Percentiles rank a stretch among this genome's conserved stretches.
Conservation (phyloP, 2,888 invertebrate species). For the Lithophane leautieri region DNA sequence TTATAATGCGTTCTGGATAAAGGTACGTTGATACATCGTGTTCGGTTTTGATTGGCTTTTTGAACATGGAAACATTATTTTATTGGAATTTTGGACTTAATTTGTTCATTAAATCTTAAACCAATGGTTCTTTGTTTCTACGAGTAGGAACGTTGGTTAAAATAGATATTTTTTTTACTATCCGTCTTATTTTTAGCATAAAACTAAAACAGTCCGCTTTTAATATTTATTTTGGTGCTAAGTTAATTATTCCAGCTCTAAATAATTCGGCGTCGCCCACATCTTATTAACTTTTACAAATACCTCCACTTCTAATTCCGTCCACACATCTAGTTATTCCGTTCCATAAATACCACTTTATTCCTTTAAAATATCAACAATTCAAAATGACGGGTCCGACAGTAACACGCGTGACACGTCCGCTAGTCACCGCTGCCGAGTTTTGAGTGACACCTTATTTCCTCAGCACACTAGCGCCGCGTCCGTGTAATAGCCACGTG, state of each 20-base stretch:
- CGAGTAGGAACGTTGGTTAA: not conserved
- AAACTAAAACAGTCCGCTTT: not conserved
- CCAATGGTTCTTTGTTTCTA: not conserved
- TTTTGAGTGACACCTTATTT: conserved; percentile 86
- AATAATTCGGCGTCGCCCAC: not conserved
- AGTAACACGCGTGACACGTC: conserved; percentile 73
- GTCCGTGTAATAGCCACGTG: conserved; percentile 61
- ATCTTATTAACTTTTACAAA: not conserved
- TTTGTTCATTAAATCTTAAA: not conserved
- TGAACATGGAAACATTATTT: not conserved
- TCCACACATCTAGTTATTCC: not conserved
- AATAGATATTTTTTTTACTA: not conserved
- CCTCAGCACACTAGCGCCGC: conserved; percentile 76
- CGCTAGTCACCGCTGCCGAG: conserved; percentile 73
- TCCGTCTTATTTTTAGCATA: not conserved
- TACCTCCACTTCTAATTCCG: conserved; percentile 15
- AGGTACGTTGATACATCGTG: conserved; percentile 10
- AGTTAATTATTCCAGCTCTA: not conserved
- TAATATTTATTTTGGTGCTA: not conserved
- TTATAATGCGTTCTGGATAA: conserved; percentile 23
- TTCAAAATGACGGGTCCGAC: conserved; percentile 54
- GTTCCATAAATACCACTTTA: conserved; percentile 23
- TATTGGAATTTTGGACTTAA: not conserved
- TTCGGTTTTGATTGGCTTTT: conserved; percentile 17
- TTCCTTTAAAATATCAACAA: conserved; percentile 60